Conservation (phyloP, 2,797 vertebrate species). For the Sebastes hopkinsi region DNA sequence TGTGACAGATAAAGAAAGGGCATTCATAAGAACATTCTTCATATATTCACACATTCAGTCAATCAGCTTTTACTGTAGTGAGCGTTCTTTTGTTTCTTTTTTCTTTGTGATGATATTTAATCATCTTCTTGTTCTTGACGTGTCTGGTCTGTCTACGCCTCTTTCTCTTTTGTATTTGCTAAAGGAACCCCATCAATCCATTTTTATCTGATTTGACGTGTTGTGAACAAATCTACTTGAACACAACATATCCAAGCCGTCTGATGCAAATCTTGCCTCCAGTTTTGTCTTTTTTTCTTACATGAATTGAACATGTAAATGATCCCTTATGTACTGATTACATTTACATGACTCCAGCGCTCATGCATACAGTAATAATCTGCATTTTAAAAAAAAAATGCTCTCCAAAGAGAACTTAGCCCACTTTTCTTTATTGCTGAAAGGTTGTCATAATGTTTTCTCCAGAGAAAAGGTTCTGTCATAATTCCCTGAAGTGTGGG, state of each 20-base stretch:
- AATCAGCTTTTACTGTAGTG: neutral
- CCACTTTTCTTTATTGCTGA: neutral
- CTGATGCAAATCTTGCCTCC: neutral
- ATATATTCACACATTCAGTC: neutral
- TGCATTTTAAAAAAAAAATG: neutral
- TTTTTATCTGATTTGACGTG: conserved; percentile 23
- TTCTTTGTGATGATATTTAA: conserved; percentile 11
- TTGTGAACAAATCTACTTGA: conserved; percentile 6
- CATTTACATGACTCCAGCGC: conserved; percentile 6
- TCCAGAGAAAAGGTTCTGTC: neutral
- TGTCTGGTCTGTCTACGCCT: neutral
- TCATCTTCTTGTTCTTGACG: conserved; percentile 4
- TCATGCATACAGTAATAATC: neutral
- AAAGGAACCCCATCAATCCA: neutral
- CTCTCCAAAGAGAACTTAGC: neutral
- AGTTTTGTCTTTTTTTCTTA: neutral
- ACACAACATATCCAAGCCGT: neutral
- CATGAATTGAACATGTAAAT: conserved; percentile 24
- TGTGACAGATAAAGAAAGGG: neutral
- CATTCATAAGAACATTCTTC: neutral
- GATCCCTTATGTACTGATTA: conserved; percentile 12
- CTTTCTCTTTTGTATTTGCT: neutral
- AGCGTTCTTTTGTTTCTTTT: neutral
- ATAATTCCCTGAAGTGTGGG: neutral
- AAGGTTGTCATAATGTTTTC: neutral